phyloP scores from a whole-genome alignment of 92 coral and sea anemone species.

The Phenganax stokvisi region DNA sequence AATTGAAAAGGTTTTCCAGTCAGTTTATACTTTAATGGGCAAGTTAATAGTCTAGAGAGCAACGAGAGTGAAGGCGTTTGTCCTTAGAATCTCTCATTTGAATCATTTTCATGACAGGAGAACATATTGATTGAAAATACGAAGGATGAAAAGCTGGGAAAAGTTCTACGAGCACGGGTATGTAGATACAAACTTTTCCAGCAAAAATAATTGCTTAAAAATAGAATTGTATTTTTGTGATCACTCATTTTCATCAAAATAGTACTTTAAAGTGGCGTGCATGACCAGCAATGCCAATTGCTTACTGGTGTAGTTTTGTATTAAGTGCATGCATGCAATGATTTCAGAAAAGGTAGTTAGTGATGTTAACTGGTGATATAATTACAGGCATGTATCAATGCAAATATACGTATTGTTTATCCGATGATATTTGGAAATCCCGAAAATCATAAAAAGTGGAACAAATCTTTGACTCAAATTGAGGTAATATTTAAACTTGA shows the following conservation, averaged over 20 bases:
- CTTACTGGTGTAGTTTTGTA: no score
- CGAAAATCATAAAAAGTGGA: slow-evolving; percentile 63
- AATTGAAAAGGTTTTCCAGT: no score
- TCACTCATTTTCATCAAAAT: no score
- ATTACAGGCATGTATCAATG: slow-evolving; percentile 21
- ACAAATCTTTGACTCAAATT: slow-evolving; percentile 55
- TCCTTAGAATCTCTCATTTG: not conserved
- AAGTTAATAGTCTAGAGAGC: no score
- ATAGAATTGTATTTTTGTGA: no score
- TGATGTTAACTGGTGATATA: not conserved
- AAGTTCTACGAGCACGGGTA: slow-evolving; percentile 66
- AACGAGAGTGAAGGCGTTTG: not conserved
- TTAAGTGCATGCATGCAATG: no score
- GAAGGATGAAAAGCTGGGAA: slow-evolving; percentile 47
- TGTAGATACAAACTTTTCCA: not conserved
- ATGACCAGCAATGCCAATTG: no score
- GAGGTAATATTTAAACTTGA: slow-evolving; percentile 47
- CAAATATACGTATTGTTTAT: slow-evolving; percentile 1
- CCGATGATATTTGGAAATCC: slow-evolving; percentile 28
- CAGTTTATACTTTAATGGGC: no score
- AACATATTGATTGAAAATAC: slow-evolving; percentile 32
- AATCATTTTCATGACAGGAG: slow-evolving; percentile 16
- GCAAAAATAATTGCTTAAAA: no score
- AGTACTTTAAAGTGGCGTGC: no score
- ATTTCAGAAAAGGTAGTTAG: no score